Evolutionary conservation across 2,113 vertebrate species (phyloP).

Genomic region (Climacteris rufus): DNA sequence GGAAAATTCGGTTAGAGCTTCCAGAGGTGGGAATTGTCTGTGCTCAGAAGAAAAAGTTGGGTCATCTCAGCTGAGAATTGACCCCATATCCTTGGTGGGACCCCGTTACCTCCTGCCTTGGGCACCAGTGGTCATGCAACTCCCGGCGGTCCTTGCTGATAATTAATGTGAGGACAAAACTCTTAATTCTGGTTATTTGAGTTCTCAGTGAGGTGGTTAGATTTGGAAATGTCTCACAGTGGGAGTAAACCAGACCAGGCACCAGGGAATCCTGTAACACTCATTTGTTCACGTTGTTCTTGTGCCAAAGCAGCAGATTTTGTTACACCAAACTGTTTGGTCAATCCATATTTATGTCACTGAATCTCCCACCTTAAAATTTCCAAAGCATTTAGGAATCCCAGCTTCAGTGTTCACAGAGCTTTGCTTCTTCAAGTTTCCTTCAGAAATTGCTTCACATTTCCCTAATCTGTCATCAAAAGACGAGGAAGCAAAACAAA

Average conservation of each 20-base stretch:
- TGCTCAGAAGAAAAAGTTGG: neutral
- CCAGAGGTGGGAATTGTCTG: neutral
- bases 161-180: neutral
- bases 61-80: neutral
- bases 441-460: neutral
- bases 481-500: neutral
- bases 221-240: neutral
- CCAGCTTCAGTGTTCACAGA: neutral
- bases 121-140: fast-evolving
- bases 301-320: neutral
- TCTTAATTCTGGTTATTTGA: neutral
- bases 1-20: neutral
- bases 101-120: neutral
- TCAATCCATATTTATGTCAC: neutral
- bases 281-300: neutral
- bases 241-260: neutral
- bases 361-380: neutral
- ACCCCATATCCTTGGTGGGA: neutral
- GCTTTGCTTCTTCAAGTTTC: neutral
- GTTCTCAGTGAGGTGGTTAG: neutral
- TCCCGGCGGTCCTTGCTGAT: neutral
- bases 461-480: neutral
- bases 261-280: neutral
- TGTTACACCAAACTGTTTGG: neutral
- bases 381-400: neutral